These are phyloP conservation scores for Serilophus lunatus DNA, from an alignment of 2,113 vertebrate species.

Conservation along the genomic window DNA sequence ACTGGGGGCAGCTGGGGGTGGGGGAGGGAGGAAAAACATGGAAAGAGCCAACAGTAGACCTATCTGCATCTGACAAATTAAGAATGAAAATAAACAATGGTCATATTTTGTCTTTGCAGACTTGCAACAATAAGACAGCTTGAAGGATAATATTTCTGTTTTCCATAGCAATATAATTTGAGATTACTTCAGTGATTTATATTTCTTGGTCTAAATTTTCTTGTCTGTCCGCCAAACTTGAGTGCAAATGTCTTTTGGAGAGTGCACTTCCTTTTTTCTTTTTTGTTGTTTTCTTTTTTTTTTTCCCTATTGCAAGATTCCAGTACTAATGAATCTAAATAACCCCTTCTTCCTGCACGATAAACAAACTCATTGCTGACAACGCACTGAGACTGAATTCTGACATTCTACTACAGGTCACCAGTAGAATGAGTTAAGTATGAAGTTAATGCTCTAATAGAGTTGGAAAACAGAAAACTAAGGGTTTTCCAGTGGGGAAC, in stretches of 20 bases:
- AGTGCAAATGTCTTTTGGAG: constrained; percentile 16
- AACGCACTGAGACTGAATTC: background rate
- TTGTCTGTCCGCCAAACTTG: constrained; percentile 32
- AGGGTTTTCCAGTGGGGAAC: background rate
- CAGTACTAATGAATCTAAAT: constrained; percentile 38
- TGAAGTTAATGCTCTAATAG: background rate
- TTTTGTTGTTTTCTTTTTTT: background rate
- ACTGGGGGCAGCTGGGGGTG: background rate
- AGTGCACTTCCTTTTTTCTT: background rate
- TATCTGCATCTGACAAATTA: constrained; percentile 10
- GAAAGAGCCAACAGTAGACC: background rate
- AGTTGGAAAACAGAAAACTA: background rate
- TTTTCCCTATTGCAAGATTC: background rate
- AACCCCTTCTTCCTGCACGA: background rate
- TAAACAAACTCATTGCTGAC: constrained; percentile 44
- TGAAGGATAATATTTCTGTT: constrained; percentile 15
- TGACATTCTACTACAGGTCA: background rate
- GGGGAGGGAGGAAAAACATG: background rate
- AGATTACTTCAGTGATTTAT: constrained; percentile 25
- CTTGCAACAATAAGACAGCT: background rate
- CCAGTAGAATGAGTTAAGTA: background rate
- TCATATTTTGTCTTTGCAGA: background rate
- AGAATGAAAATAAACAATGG: background rate
- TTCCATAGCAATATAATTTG: background rate
- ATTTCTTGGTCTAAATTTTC: constrained; percentile 20